Evolutionary conservation across 2,113 vertebrate genomes (phyloP), one percentile per base, ranked within the genome.

Genomic region (Phaetusa simplex): DNA sequence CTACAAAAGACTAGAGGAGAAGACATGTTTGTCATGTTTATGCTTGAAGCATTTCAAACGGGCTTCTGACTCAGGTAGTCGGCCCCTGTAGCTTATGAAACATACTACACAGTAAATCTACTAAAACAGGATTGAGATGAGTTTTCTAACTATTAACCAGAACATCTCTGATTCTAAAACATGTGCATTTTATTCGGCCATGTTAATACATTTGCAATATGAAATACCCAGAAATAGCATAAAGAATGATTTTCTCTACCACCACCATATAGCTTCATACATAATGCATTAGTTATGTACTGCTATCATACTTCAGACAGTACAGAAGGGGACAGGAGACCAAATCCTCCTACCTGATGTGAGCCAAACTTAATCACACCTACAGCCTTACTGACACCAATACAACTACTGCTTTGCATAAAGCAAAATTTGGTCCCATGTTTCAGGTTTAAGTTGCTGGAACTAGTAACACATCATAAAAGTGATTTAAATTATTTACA

Each of bases 101-200:
- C 90, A 86, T n/a, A 59, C 86, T 42, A n/a, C 47, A 88, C 24
- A 52, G 78, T 94, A 93, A 86, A 95, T 95, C 76, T 85, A 55
- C 76, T 93, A 93, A 94, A 96, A 82, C 50, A 86, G 82, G 85
- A 90, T 34, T 83, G 72, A 94, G 77, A 92, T 88, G 67, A 95
- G 69, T 74, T 93, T 95, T 82, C 82, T 89, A 93, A 83, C 83
- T 92, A 91, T 82, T 93, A 95, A 91, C 86, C 73, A 84, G 72
- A 96, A 91, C 56, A 95, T 2, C 65, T 78, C 83, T 84, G 88
- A 94, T 94, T 88, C 88, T 86, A 86, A 94, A 95, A 94, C 53
- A 94, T n/a, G 73, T 85, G 85, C 55, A 93, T 94, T 97, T 96
- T 88, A 95, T 72, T 86, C 19, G 2, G 67, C 38, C 80, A 81